Percentiles rank a stretch among this genome's conserved stretches.
These are phyloP conservation scores for Mnemiopsis leidyi DNA, from an alignment of 37 sponge, comb jelly and placozoan species.

Conservation along the genomic window DNA sequence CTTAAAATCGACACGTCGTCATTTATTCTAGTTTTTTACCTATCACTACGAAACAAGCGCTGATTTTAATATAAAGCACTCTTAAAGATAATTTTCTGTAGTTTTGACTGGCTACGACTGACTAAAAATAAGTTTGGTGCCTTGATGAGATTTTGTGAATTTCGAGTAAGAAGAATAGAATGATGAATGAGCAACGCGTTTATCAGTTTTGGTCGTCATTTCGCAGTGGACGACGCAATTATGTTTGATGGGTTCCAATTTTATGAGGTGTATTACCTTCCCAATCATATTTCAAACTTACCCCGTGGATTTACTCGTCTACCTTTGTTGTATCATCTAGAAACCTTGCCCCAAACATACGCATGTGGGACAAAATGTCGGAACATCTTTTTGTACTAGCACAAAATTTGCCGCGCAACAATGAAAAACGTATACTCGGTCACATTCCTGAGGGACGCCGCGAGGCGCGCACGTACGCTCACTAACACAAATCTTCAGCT, in stretches of 20 bases:
- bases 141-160: background rate
- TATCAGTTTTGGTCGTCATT: background rate
- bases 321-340: background rate
- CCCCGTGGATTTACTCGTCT: background rate
- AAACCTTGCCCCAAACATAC: background rate
- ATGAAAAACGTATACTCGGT: background rate
- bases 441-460: constrained; percentile 4
- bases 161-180: background rate
- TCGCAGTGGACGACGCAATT: background rate
- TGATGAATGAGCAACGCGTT: background rate
- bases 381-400: constrained; percentile 6
- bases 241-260: background rate
- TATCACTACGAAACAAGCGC: no score
- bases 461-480: background rate
- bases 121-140: background rate
- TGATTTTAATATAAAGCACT: background rate
- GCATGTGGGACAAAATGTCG: constrained; percentile 20
- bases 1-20: no score
- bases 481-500: background rate
- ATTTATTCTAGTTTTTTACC: no score
- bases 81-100: background rate
- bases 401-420: background rate
- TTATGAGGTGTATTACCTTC: background rate
- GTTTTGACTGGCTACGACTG: background rate
- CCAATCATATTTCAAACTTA: background rate